Evolutionary conservation across 2,797 vertebrate species (phyloP).

Genomic region (Darevskia nairensis): DNA sequence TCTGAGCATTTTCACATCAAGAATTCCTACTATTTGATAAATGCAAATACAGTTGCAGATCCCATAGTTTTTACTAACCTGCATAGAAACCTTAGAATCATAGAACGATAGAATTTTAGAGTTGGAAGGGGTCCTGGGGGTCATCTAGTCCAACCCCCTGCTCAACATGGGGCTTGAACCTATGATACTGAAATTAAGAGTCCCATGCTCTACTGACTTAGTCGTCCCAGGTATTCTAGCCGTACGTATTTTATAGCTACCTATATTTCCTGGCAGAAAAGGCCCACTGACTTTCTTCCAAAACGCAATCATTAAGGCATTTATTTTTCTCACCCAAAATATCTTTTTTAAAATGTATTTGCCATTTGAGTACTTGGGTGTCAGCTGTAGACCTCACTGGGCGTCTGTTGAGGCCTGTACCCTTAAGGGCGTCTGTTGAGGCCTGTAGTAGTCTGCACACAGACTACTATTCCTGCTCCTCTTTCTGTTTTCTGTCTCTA

Average conservation of each 20-base stretch:
- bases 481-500: not conserved
- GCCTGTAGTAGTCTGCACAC: not conserved
- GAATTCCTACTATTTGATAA: slow-evolving; percentile 36
- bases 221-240: too few species aligned
- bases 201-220: too few species aligned
- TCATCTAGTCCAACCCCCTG: too few species aligned
- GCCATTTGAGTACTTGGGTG: not conserved
- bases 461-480: not conserved
- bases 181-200: too few species aligned
- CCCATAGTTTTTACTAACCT: slow-evolving; percentile 35
- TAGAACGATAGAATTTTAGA: not conserved
- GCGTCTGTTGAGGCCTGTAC: not conserved
- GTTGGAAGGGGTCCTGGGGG: too few species aligned
- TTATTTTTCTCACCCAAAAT: slow-evolving; percentile 26
- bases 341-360: not conserved
- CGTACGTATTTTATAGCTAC: slow-evolving; percentile 42
- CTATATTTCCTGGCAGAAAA: slow-evolving; percentile 50
- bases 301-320: slow-evolving; percentile 40
- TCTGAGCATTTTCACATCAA: slow-evolving; percentile 17
- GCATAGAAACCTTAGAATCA: not conserved
- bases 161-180: too few species aligned
- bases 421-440: not conserved
- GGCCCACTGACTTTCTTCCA: not conserved
- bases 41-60: slow-evolving; percentile 5
- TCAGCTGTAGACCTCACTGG: not conserved